Conservation (phyloP, 2,797 vertebrate genomes). For the Hypotaenidia philippensis region DNA sequence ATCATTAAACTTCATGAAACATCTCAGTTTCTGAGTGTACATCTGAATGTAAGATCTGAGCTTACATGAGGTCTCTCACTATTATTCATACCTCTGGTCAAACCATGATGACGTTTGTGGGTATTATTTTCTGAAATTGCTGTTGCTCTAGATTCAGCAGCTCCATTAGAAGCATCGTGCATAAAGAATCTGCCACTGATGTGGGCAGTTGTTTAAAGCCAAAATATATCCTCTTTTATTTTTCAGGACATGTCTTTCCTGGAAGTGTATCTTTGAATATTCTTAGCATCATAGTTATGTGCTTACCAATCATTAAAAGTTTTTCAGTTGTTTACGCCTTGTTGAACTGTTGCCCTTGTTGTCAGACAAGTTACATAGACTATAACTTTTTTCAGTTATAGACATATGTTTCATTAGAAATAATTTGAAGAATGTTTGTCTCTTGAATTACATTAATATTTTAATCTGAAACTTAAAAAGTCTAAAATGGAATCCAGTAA, state of each 20-base stretch:
- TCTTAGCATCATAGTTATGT: not conserved
- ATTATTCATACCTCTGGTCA: slow-evolving; percentile 19
- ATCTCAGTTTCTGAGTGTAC: not conserved
- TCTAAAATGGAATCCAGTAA: not conserved
- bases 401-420: not conserved
- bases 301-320: not conserved
- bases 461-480: not conserved
- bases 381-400: not conserved
- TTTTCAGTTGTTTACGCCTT: slow-evolving; percentile 32
- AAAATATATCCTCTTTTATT: not conserved
- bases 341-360: not conserved
- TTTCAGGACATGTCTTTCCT: slow-evolving; percentile 38
- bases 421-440: not conserved
- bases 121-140: slow-evolving; percentile 46
- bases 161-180: not conserved
- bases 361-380: not conserved
- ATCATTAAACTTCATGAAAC: slow-evolving; percentile 29
- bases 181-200: slow-evolving; percentile 35
- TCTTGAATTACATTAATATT: not conserved
- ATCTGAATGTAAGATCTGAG: not conserved
- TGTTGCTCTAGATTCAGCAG: slow-evolving; percentile 21
- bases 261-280: slow-evolving; percentile 20
- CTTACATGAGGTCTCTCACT: not conserved
- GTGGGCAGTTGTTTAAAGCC: slow-evolving; percentile 47
- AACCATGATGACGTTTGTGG: not conserved